Percentiles rank a stretch among this genome's conserved stretches.
Conservation (phyloP, 1,140 invertebrate species). For the Pomacea maculata region DNA sequence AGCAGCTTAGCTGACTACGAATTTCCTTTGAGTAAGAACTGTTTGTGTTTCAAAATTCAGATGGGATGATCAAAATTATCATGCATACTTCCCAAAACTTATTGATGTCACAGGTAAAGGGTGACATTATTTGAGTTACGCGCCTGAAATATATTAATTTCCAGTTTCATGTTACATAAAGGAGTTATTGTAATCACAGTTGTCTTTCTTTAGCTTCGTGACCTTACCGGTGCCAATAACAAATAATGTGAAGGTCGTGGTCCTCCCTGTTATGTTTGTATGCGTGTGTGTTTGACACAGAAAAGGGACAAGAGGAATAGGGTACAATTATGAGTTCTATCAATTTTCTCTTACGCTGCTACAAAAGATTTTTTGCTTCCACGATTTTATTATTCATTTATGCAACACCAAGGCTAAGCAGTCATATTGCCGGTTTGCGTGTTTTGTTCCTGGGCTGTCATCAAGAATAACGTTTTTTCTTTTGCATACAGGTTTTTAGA, state of each 20-base stretch:
- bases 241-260: background rate
- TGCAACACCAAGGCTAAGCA: too few relatives aligned
- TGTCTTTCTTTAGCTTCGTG: slow-evolving; percentile 12
- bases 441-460: background rate
- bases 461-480: background rate
- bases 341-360: too few relatives aligned
- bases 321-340: background rate
- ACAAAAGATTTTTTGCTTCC: too few relatives aligned
- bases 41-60: too few relatives aligned
- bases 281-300: background rate
- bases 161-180: background rate
- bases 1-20: background rate
- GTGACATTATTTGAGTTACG: background rate
- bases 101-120: background rate
- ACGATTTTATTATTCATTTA: too few relatives aligned
- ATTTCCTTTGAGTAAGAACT: background rate
- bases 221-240: too few relatives aligned
- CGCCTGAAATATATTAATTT: background rate
- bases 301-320: background rate
- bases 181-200: background rate
- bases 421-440: background rate
- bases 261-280: background rate
- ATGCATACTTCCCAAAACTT: background rate
- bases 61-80: background rate
- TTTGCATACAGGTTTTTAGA: background rate